phyloP scores from a whole-genome alignment of 1,140 invertebrate species.

The Macrobrachium rosenbergii region DNA sequence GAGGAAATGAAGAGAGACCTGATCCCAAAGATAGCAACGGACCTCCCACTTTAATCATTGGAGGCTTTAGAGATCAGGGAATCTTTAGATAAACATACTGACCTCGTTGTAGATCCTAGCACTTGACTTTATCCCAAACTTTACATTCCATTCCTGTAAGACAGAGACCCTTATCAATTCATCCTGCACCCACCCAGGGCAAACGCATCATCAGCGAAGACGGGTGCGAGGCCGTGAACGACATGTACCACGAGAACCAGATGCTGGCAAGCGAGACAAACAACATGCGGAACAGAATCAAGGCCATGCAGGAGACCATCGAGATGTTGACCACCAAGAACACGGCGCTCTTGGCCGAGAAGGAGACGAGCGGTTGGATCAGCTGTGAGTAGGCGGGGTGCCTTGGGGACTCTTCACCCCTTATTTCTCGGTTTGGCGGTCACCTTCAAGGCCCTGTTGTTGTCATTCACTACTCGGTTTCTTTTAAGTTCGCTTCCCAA shows the following conservation, averaged over 20 bases:
- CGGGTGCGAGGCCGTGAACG: conserved; percentile 88
- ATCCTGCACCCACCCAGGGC: conserved; percentile 75
- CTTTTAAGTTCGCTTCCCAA: too few species aligned
- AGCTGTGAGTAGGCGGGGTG: conserved; percentile 69
- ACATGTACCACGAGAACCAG: conserved; percentile 97
- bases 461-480: too few species aligned
- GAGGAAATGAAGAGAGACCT: too few species aligned
- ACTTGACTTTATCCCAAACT: too few species aligned
- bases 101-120: too few species aligned
- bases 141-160: neutral
- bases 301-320: conserved; percentile 95
- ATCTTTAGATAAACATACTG: too few species aligned
- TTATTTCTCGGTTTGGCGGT: too few species aligned
- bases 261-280: conserved; percentile 91
- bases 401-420: too few species aligned
- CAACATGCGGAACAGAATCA: conserved; percentile 87
- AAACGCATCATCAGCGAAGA: conserved; percentile 89
- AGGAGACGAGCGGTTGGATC: conserved; percentile 80
- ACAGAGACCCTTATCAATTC: neutral
- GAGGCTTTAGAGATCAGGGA: too few species aligned
- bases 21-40: too few species aligned
- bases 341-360: conserved; percentile 84
- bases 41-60: too few species aligned
- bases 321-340: conserved; percentile 86
- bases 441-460: too few species aligned